Conservation (phyloP, 1,140 invertebrate genomes). For the Pomphorhynchus laevis region DNA sequence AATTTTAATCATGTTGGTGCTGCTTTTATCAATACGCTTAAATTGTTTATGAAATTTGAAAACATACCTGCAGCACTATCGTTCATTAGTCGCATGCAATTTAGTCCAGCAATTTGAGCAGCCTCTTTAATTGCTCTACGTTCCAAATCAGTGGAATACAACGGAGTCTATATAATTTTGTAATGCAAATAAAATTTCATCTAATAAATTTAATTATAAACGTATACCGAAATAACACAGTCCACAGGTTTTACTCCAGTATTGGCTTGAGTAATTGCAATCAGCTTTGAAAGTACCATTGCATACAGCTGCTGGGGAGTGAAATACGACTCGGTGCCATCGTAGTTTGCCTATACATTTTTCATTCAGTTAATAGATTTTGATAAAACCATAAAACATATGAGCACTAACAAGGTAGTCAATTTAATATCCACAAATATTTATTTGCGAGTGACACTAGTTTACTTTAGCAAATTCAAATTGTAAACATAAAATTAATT, state of each 20-base stretch:
- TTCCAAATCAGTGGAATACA: slow-evolving; percentile 66
- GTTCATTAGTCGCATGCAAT: slow-evolving; percentile 67
- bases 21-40: neutral
- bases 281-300: slow-evolving; percentile 82
- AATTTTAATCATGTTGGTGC: slow-evolving; percentile 3
- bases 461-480: no score
- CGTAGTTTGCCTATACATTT: slow-evolving; percentile 34
- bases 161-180: slow-evolving; percentile 30
- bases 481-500: no score
- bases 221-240: slow-evolving; percentile 54
- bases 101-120: slow-evolving; percentile 37
- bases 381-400: no score
- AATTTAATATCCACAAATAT: no score
- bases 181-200: neutral
- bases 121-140: slow-evolving; percentile 54
- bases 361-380: slow-evolving; percentile 9
- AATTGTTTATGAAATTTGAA: neutral
- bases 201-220: neutral
- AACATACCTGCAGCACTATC: slow-evolving; percentile 43
- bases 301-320: slow-evolving; percentile 71
- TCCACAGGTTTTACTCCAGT: slow-evolving; percentile 56
- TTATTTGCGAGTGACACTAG: no score
- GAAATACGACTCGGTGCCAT: slow-evolving; percentile 45
- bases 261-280: slow-evolving; percentile 46
- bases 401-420: no score